Base-by-base conservation (phyloP, 2,797 vertebrate species). In the Crenichthys baileyi region DNA sequence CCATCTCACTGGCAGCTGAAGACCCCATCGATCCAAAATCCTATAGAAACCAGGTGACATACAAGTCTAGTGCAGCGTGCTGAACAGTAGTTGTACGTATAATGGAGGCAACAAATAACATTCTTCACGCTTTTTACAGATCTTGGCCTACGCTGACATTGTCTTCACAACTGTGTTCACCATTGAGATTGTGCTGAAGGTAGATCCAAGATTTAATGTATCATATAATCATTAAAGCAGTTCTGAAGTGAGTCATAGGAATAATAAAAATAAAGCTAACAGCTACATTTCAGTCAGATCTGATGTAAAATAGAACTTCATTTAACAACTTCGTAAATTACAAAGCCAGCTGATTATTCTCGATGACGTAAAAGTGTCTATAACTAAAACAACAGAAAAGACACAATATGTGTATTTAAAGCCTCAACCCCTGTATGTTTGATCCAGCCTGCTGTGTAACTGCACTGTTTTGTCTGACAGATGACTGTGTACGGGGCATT, bases 401-500 rank as follows among this genome's bases (percentile, higher is more conserved):
- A 13, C n/a, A 20, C 9, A 46, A 63, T 8, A 1, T 48, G 9
- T 74, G 24, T 31, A 24, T 63, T 75, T 44, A 26, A 70, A 70
- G 72, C 7, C 0, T 56, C 1, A 41, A 55, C 50, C 53, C 48
- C 9, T 12, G 18, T n/a, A 18, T 11, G 9, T 71, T 39, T 79
- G 46, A 55, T 72, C 68, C 11, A 39, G 4, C 58, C 71, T 67
- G 26, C 12, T 72, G 31, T 48, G n/a, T 70, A 51, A 75, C 51
- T 80, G 15, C 72, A 3, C 53, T 79, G 55, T 77, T n/a, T 83
- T 85, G 60, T 51, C 55, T 86, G 85, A 86, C 93, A 99, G 98
- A 99, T 99, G 98, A 99, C 97, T 0, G 94, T 97, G 53, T 99
- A 98, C 0, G 98, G 98, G 4, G 98, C 98, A 7, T 97, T 99